Conservation (phyloP, 2,888 invertebrate species). For the Coleophora flavipennella region DNA sequence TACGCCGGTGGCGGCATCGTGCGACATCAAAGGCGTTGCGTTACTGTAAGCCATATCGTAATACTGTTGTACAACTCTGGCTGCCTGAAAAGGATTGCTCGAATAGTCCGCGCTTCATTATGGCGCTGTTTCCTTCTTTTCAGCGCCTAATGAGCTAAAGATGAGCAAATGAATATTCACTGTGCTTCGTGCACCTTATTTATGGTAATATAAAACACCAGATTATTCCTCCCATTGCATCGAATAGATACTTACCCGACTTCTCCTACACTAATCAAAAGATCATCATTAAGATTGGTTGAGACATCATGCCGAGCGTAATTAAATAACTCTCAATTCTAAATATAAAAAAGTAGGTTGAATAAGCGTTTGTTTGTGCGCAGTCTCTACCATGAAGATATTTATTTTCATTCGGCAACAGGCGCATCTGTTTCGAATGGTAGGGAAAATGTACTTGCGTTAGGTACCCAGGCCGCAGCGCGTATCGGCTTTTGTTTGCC, state of each 20-base stretch:
- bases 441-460: conserved; percentile 17
- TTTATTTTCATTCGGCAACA: conserved; percentile 52
- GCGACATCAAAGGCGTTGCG: no score
- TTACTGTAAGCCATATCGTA: no score
- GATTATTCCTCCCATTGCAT: no score
- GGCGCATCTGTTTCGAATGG: conserved; percentile 23
- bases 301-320: neutral
- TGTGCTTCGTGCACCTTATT: no score
- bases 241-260: no score
- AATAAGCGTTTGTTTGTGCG: conserved; percentile 37
- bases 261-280: no score
- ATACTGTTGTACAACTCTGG: no score
- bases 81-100: conserved; percentile 30
- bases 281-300: no score
- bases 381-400: conserved; percentile 39
- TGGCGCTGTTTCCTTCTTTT: conserved; percentile 24
- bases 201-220: no score
- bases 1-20: no score
- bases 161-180: conserved; percentile 1
- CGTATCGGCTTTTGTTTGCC: conserved; percentile 4
- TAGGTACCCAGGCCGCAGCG: conserved; percentile 6
- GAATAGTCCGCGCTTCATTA: conserved; percentile 34
- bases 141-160: conserved; percentile 20
- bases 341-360: conserved; percentile 48
- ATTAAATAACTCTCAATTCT: conserved; percentile 18